phyloP scores from a whole-genome alignment of 1,140 invertebrate genomes.

The Macrosteles quadrilineatus region DNA sequence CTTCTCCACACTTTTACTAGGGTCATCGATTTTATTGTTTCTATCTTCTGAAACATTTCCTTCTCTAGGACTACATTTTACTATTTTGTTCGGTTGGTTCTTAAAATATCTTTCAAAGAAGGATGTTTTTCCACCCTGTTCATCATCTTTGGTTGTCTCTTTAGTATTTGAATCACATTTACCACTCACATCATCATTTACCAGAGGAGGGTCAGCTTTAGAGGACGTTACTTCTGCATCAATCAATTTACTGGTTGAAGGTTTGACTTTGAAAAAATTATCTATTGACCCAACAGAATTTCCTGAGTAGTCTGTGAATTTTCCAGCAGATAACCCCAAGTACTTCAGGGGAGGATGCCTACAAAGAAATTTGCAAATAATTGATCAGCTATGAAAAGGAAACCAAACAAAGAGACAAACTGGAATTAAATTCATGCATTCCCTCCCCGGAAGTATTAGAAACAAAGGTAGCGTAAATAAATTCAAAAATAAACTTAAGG shows the following conservation, averaged over 20 bases:
- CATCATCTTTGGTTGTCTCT: neutral
- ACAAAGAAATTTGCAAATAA: no score
- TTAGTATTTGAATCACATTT: neutral
- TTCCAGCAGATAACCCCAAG: constrained; percentile 54
- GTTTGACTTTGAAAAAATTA: constrained; percentile 33
- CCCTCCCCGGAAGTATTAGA: no score
- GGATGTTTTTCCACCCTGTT: constrained; percentile 7
- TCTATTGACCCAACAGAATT: constrained; percentile 30
- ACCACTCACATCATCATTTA: neutral
- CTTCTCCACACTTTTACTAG: no score
- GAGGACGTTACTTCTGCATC: neutral
- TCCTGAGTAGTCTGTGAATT: constrained; percentile 47
- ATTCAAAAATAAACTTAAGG: no score
- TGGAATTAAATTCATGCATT: no score
- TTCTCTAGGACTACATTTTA: neutral
- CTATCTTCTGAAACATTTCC: neutral
- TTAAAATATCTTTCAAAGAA: constrained; percentile 36
- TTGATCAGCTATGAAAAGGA: no score
- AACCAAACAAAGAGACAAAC: no score
- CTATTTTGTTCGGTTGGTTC: neutral
- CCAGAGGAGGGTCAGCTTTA: neutral
- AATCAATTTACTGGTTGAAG: neutral
- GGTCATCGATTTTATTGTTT: no score
- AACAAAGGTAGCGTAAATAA: no score
- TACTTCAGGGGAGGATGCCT: constrained; percentile 50